Evolutionary conservation across 2,113 vertebrate species (phyloP), one percentile per base, ranked within the genome.

Genomic region (Bos taurus): DNA sequence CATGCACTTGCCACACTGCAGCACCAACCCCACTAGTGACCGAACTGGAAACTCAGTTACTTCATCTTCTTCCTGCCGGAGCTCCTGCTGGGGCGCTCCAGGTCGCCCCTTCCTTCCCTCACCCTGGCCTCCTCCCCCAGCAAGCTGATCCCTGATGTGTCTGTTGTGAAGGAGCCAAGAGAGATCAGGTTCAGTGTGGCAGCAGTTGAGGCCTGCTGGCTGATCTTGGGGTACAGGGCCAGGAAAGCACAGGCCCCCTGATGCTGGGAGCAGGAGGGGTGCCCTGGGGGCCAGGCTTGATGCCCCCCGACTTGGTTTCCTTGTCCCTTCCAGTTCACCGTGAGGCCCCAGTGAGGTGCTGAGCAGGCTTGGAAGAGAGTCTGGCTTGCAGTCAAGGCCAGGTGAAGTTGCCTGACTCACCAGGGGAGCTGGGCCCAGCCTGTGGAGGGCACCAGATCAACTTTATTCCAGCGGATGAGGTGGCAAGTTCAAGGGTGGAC

Each of bases 351-450:
- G 33, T 14, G 62, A 81, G 80, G 67, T 17, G 40, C 57, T 4
- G 17, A 54, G 48, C 43, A 54, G 59, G 74, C 84, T 88, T 36
- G 33, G 50, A 60, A 48, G 36, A 33, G 71, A 88, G 14, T 33
- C 10, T 56, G 80, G 88, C n/a, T 28, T 3, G 25, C 52, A 82
- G 57, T 17, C 77, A 95, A 94, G 46, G 64, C 82, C 1, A 25
- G 54, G 54, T 36, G 33, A 40, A 81, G 93, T n/a, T 19, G 3
- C 26, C 86, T 85, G 96, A 95, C 67, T 90, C 90, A 93, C 54
- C 1, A 1, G 60, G 62, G 86, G 25, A 52, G 78, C 95, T 8
- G 14, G 87, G 83, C 59, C 59, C 67, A 23, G 16, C 10, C 60
- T 26, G 30, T 19, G 2, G 5, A 71, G 57, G 62, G 71, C 67